Conservation (phyloP, 2,113 vertebrate genomes). For the Oplegnathus fasciatus region DNA sequence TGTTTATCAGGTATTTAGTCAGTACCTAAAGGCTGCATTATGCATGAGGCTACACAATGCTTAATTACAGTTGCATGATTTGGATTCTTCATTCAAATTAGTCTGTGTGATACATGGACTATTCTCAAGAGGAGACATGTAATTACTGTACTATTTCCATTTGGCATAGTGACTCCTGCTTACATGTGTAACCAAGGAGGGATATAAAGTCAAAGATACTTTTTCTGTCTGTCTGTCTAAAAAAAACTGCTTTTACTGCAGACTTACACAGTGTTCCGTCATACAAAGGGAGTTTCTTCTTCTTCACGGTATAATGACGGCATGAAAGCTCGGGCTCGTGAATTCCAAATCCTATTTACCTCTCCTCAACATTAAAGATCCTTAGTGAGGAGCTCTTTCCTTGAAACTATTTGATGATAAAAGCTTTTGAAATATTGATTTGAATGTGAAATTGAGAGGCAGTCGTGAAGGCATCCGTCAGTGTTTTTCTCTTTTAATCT, state of each 20-base stretch:
- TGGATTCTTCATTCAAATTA: slow-evolving; percentile 74
- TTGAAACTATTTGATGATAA: slow-evolving; percentile 75
- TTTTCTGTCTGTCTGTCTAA: slow-evolving; percentile 29
- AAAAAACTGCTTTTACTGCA: slow-evolving; percentile 42
- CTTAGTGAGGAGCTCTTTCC: slow-evolving; percentile 60
- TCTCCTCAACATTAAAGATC: slow-evolving; percentile 66
- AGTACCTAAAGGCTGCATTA: slow-evolving; percentile 71
- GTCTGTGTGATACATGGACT: slow-evolving; percentile 68
- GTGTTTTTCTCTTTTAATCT: slow-evolving; percentile 69
- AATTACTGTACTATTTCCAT: slow-evolving; percentile 76
- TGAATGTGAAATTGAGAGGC: slow-evolving; percentile 75
- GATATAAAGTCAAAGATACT: slow-evolving; percentile 58
- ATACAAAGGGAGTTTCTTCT: slow-evolving; percentile 41
- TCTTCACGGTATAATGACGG: slow-evolving; percentile 61
- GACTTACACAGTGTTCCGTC: slow-evolving; percentile 42
- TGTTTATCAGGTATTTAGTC: slow-evolving; percentile 80
- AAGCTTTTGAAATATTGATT: slow-evolving; percentile 79
- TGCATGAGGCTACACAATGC: slow-evolving; percentile 75
- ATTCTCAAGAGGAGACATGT: slow-evolving; percentile 72
- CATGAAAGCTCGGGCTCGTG: slow-evolving; percentile 60
- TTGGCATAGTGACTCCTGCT: slow-evolving; percentile 56
- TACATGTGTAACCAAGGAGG: slow-evolving; percentile 50
- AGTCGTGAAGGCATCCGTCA: slow-evolving; percentile 61
- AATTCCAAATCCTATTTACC: slow-evolving; percentile 76
- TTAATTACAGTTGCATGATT: slow-evolving; percentile 79